A percentile compares a stretch with the other conserved stretches of the same genome.
phyloP scores from a whole-genome alignment of 2,888 invertebrate species.

The Meloe dianella region DNA sequence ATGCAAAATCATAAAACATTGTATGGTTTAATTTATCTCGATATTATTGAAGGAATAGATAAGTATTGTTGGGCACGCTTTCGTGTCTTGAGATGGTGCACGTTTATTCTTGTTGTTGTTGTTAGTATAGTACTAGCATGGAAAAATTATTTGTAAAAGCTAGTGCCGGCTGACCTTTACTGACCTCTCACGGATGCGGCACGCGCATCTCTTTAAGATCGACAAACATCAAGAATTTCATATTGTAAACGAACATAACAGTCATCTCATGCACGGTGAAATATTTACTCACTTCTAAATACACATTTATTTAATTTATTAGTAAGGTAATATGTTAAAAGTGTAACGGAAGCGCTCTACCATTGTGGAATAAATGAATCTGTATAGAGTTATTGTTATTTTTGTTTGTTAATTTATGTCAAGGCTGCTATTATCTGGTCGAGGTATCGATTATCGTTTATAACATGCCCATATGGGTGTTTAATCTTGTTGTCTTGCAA shows the following conservation, averaged over 20 bases:
- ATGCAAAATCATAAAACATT: background rate
- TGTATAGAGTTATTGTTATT: background rate
- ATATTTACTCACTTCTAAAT: too few relatives aligned
- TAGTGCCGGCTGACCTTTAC: slow-evolving; percentile 42
- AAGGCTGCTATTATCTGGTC: background rate
- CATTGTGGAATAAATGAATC: too few relatives aligned
- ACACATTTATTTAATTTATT: too few relatives aligned
- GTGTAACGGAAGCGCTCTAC: background rate
- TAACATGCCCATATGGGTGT: background rate
- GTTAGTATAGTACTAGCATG: slow-evolving; percentile 19
- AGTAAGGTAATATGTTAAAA: background rate
- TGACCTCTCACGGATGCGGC: slow-evolving; percentile 45
- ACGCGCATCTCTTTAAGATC: slow-evolving; percentile 40
- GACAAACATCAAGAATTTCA: slow-evolving; percentile 1
- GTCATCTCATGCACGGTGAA: background rate
- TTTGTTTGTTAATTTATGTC: background rate
- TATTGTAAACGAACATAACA: background rate
- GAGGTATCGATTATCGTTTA: background rate
- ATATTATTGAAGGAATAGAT: background rate
- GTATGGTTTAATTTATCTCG: background rate
- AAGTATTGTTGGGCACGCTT: slow-evolving; percentile 16
- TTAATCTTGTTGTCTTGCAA: background rate
- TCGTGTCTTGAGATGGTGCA: slow-evolving; percentile 15
- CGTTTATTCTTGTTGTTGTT: slow-evolving; percentile 8
- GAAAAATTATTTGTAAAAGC: slow-evolving; percentile 23